Evolutionary conservation across 2,888 invertebrate species (phyloP).

Genomic region (Brenthis ino): DNA sequence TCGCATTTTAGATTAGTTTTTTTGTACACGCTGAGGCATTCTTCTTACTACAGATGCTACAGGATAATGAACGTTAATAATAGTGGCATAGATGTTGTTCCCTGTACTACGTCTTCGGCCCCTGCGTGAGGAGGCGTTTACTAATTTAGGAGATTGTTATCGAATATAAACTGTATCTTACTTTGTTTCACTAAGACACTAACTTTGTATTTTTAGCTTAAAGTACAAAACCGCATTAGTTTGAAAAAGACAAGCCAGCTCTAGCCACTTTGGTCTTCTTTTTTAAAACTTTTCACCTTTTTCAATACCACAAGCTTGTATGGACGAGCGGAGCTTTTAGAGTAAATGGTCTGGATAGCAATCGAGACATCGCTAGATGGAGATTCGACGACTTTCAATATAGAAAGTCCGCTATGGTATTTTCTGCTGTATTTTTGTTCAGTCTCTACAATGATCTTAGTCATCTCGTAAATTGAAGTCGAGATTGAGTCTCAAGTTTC

Average conservation of each 20-base stretch:
- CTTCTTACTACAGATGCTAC: slow-evolving; percentile 49
- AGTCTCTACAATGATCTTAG: slow-evolving; percentile 17
- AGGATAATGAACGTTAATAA: slow-evolving; percentile 60
- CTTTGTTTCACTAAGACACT: slow-evolving; percentile 41
- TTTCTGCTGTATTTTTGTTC: slow-evolving; percentile 31
- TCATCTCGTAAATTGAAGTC: slow-evolving; percentile 32
- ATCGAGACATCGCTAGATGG: slow-evolving; percentile 54
- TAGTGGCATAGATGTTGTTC: slow-evolving; percentile 46
- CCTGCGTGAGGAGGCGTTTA: slow-evolving; percentile 34
- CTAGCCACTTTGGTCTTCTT: slow-evolving; percentile 55
- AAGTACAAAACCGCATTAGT: slow-evolving; percentile 62
- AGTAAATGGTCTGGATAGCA: slow-evolving; percentile 66
- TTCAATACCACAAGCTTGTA: slow-evolving; percentile 49
- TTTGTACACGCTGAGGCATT: slow-evolving; percentile 60
- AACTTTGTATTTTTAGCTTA: slow-evolving; percentile 44
- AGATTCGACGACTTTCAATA: slow-evolving; percentile 45
- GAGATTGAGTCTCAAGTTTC: slow-evolving; percentile 24
- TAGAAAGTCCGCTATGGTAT: slow-evolving; percentile 37
- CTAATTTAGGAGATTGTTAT: slow-evolving; percentile 35
- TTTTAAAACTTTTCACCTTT: slow-evolving; percentile 55
- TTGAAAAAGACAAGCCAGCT: slow-evolving; percentile 51
- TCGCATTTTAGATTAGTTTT: slow-evolving; percentile 77
- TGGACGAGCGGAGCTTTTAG: slow-evolving; percentile 62
- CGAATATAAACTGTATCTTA: slow-evolving; percentile 39
- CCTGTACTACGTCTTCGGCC: slow-evolving; percentile 27